Conservation (phyloP, 2,888 invertebrate species). For the Nephrocerus scutellatus region DNA sequence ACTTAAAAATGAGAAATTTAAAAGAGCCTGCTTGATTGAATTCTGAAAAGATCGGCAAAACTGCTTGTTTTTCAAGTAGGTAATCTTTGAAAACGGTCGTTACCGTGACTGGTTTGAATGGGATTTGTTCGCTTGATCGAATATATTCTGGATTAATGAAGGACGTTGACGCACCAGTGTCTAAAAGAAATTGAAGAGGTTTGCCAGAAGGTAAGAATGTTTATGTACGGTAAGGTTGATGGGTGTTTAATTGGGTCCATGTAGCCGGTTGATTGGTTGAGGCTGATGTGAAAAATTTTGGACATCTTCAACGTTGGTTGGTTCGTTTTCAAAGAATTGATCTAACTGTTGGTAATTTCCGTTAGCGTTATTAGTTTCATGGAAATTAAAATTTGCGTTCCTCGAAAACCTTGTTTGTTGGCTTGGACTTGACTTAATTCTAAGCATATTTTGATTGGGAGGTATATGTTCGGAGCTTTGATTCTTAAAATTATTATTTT, state of each 20-base stretch:
- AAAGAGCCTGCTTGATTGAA: slow-evolving; percentile 5
- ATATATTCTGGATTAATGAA: slow-evolving; percentile 17
- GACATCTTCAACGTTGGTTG: neutral
- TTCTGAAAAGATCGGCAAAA: slow-evolving; percentile 5
- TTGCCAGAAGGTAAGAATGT: no score
- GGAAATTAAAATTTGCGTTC: neutral
- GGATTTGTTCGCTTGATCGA: slow-evolving; percentile 2
- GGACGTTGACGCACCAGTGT: no score
- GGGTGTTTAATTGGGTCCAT: slow-evolving; percentile 7
- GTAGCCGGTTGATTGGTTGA: neutral
- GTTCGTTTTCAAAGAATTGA: no score
- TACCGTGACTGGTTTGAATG: slow-evolving; percentile 9
- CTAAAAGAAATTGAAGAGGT: no score
- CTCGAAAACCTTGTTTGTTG: neutral
- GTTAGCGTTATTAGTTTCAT: neutral
- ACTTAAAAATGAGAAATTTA: slow-evolving; percentile 8
- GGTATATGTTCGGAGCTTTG: no score
- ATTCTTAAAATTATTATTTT: no score
- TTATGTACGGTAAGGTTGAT: slow-evolving; percentile 10
- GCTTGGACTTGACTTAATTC: no score
- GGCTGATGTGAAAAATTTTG: neutral
- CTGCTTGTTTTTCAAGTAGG: slow-evolving; percentile 3
- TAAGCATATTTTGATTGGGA: no score
- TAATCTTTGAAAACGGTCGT: slow-evolving; percentile 10
- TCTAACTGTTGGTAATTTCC: no score